Evolutionary conservation across 2,888 invertebrate genomes (phyloP).

Genomic region (Lissocephala sabroskyi): DNA sequence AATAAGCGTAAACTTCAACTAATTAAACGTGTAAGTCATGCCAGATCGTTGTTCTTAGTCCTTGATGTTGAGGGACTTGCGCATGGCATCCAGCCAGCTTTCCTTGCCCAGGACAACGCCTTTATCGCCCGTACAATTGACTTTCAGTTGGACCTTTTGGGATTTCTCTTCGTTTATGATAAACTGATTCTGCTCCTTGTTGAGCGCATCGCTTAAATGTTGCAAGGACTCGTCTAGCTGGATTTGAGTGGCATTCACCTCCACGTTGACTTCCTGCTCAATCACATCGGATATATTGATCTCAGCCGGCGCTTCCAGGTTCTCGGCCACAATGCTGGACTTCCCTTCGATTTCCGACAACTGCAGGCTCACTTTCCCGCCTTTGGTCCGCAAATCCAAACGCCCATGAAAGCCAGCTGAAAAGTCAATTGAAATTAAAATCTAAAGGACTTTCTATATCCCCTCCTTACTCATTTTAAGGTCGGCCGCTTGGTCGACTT

Average conservation of each 20-base stretch:
- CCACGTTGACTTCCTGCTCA: conserved; percentile 59
- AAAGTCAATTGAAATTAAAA: background rate
- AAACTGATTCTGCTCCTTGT: conserved; percentile 49
- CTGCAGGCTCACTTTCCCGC: conserved; percentile 65
- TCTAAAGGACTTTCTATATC: background rate
- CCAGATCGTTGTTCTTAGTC: conserved; percentile 8
- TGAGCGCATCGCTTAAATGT: conserved; percentile 56
- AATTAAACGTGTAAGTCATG: no score
- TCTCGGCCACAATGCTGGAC: conserved; percentile 54
- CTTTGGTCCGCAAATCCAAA: conserved; percentile 59
- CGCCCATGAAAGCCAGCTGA: conserved; percentile 70
- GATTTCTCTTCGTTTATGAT: conserved; percentile 43
- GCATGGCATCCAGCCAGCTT: conserved; percentile 69
- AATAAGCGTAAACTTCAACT: background rate
- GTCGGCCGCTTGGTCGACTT: conserved; percentile 59
- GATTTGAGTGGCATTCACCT: conserved; percentile 52
- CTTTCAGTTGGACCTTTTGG: conserved; percentile 39
- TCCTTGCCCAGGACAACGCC: conserved; percentile 67
- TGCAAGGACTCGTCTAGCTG: conserved; percentile 49
- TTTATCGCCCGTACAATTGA: conserved; percentile 48
- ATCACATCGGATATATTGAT: conserved; percentile 70
- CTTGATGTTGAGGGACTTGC: conserved; percentile 13
- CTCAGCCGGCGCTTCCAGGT: conserved; percentile 43
- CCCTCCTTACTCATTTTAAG: conserved; percentile 67
- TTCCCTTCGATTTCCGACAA: conserved; percentile 67